Conservation (phyloP, 1,140 invertebrate species). For the Gerris buenoi region DNA sequence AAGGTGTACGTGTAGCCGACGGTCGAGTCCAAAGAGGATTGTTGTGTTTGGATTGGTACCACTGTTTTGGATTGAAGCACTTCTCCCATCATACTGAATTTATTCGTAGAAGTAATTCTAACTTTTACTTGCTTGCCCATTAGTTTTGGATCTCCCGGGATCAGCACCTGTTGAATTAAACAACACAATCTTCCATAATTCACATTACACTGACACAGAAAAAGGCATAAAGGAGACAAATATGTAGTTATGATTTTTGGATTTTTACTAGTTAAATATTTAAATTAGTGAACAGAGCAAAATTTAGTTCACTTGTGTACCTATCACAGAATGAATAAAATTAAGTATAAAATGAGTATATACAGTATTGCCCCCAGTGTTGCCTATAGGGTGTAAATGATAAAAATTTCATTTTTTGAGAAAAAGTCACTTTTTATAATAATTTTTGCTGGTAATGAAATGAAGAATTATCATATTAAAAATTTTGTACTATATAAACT, state of each 20-base stretch:
- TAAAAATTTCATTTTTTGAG: too few relatives aligned
- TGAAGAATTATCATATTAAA: too few relatives aligned
- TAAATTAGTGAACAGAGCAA: background rate
- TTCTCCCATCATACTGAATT: constrained; percentile 74
- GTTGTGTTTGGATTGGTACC: background rate
- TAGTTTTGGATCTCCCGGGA: constrained; percentile 57
- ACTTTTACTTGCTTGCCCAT: constrained; percentile 75
- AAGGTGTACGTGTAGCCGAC: background rate
- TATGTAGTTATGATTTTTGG: background rate
- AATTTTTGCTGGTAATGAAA: too few relatives aligned
- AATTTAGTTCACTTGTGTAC: background rate
- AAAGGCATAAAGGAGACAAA: background rate
- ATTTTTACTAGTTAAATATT: too few relatives aligned
- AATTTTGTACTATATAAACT: too few relatives aligned
- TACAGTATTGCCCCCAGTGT: too few relatives aligned
- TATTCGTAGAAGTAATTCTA: constrained; percentile 53
- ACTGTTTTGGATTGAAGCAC: constrained; percentile 9
- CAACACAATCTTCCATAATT: constrained; percentile 1
- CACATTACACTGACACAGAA: constrained; percentile 8
- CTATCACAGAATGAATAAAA: constrained; percentile 1
- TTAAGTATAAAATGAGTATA: too few relatives aligned
- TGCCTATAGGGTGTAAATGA: too few relatives aligned
- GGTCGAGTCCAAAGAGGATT: background rate
- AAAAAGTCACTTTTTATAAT: too few relatives aligned
- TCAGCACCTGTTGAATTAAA: constrained; percentile 70